Percentiles rank a stretch among this genome's conserved stretches.
Evolutionary conservation across 2,113 vertebrate species (phyloP).

Genomic region (Podocnemis expansa): DNA sequence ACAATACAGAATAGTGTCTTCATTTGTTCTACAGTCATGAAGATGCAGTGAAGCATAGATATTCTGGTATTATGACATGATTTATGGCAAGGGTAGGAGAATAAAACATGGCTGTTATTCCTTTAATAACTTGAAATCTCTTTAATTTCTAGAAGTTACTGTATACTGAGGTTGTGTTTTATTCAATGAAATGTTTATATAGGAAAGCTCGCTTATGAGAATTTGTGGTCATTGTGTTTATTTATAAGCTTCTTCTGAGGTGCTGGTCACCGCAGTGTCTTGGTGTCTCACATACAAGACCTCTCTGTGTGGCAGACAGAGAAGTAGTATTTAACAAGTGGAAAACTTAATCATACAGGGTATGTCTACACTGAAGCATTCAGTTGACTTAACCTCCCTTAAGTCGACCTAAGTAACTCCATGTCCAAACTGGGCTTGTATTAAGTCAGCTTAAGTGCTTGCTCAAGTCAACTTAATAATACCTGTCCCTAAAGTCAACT

Average conservation of each 20-base stretch:
- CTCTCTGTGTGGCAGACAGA: not conserved
- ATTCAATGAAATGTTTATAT: not conserved
- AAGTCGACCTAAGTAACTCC: no score
- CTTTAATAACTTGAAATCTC: not conserved
- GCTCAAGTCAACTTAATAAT: no score
- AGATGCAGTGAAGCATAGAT: not conserved
- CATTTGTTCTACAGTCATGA: conserved; percentile 7
- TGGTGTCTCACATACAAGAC: not conserved
- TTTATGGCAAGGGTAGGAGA: not conserved
- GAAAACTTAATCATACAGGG: not conserved
- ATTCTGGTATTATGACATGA: not conserved
- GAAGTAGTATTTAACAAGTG: not conserved
- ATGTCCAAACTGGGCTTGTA: no score
- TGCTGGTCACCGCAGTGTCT: not conserved
- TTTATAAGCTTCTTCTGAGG: not conserved
- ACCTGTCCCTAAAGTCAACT: no score
- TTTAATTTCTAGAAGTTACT: not conserved
- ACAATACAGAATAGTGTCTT: not conserved
- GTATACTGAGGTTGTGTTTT: not conserved
- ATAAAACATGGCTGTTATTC: not conserved
- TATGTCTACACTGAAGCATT: no score
- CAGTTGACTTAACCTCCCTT: no score
- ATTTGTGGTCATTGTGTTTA: not conserved
- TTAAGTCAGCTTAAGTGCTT: no score
- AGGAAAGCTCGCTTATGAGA: not conserved